These are phyloP conservation scores for Festucalex cinctus DNA, from an alignment of 2,113 vertebrate genomes.

Conservation along the genomic window DNA sequence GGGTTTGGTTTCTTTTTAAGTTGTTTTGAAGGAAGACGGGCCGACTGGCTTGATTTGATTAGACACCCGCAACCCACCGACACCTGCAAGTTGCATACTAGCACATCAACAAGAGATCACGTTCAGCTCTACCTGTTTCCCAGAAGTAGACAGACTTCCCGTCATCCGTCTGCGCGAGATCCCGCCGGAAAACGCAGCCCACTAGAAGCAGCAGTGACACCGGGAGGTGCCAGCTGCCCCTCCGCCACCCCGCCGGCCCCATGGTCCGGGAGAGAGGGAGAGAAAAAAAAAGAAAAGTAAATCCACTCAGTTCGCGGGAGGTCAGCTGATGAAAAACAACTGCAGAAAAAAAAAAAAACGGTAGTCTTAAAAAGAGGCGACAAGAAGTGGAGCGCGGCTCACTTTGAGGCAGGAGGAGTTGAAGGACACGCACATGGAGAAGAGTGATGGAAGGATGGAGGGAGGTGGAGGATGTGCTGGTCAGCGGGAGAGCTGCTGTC, in stretches of 20 bases:
- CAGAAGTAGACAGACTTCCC: conserved; percentile 87
- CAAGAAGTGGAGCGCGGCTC: conserved; percentile 47
- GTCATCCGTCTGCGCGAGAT: conserved; percentile 75
- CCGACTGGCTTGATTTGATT: background rate
- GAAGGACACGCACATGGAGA: conserved; percentile 20
- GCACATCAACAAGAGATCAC: background rate
- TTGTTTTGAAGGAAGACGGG: background rate
- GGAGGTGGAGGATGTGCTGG: conserved; percentile 10
- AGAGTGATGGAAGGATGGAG: conserved; percentile 36
- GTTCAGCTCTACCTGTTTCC: conserved; percentile 85
- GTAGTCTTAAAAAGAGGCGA: conserved; percentile 28
- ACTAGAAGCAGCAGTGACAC: conserved; percentile 72
- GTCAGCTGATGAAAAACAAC: background rate
- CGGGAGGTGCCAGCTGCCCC: conserved; percentile 60
- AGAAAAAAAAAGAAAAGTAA: conserved; percentile 10
- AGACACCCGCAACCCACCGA: background rate
- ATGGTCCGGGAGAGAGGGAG: conserved; percentile 66
- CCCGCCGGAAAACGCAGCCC: conserved; percentile 53
- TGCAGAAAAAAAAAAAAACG: background rate
- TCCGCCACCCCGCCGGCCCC: conserved; percentile 68
- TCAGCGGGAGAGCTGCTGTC: conserved; percentile 50
- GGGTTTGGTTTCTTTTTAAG: background rate
- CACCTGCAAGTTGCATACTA: background rate
- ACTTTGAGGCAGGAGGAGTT: conserved; percentile 41
- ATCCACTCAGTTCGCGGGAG: conserved; percentile 1